phyloP scores from a whole-genome alignment of 2,113 vertebrate genomes.

The Eulemur macaco region DNA sequence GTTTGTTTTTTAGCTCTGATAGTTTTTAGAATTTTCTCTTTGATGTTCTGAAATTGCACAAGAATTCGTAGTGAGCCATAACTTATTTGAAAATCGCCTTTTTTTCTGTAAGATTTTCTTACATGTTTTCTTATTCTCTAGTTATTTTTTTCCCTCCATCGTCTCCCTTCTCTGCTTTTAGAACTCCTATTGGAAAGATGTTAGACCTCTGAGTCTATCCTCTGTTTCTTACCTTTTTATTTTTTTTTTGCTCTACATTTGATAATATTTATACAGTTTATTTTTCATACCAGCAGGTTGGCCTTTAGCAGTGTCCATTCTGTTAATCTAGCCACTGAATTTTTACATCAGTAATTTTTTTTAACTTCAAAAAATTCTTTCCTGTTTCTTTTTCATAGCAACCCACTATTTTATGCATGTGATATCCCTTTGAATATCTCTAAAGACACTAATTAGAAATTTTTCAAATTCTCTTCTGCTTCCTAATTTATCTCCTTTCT shows the following conservation, averaged over 20 bases:
- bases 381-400: background rate
- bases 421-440: background rate
- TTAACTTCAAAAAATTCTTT: background rate
- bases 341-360: background rate
- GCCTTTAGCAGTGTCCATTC: background rate
- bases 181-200: background rate
- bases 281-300: background rate
- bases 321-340: background rate
- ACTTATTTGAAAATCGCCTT: background rate
- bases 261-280: background rate
- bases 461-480: background rate
- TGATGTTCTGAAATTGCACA: background rate
- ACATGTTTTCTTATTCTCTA: background rate
- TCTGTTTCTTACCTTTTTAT: background rate
- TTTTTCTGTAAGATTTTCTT: background rate
- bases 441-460: background rate
- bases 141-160: background rate
- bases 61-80: background rate
- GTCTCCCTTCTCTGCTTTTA: background rate
- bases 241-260: background rate
- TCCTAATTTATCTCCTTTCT: slow-evolving; percentile 16
- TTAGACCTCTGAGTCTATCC: background rate
- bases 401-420: background rate
- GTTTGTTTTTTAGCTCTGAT: background rate
- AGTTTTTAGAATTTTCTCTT: background rate